Percentiles rank a stretch among this genome's conserved stretches.
These are phyloP conservation scores for Spatula clypeata DNA, from an alignment of 2,797 vertebrate species.

Conservation along the genomic window DNA sequence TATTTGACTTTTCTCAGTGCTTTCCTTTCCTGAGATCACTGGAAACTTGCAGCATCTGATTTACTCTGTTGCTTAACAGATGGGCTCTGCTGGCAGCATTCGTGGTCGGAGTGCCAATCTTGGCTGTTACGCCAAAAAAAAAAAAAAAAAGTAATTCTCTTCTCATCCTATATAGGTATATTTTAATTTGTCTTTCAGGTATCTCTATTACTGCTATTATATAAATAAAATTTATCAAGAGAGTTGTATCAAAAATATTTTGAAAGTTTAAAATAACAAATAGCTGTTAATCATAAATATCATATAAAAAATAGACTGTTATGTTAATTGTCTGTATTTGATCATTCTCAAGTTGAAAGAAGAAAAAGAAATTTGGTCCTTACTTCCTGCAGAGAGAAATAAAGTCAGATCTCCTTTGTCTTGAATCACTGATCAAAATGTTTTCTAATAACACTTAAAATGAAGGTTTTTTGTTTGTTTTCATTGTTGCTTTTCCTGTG, in stretches of 20 bases:
- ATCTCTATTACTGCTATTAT: background rate
- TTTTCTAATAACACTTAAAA: background rate
- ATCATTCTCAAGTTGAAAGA: background rate
- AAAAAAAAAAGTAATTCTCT: conserved; percentile 15
- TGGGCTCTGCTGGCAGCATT: conserved; percentile 55
- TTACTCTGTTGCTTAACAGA: conserved; percentile 50
- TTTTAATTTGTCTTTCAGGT: conserved; percentile 36
- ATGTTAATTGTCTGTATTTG: background rate
- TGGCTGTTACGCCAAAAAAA: background rate
- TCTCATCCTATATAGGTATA: conserved; percentile 9
- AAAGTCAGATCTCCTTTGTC: background rate
- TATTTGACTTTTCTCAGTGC: background rate
- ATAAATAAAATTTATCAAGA: background rate
- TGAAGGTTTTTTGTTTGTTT: background rate
- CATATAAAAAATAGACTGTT: background rate
- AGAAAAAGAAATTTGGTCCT: background rate
- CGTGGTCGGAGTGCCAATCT: conserved; percentile 12
- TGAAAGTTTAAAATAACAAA: background rate
- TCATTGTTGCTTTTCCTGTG: background rate
- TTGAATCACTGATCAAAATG: background rate
- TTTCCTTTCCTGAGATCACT: conserved; percentile 7
- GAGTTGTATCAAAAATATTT: background rate
- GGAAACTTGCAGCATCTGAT: conserved; percentile 44
- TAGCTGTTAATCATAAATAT: background rate
- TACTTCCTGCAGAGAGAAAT: background rate